phyloP scores from a whole-genome alignment of 2,888 invertebrate species.

The Asteroscopus sphinx region DNA sequence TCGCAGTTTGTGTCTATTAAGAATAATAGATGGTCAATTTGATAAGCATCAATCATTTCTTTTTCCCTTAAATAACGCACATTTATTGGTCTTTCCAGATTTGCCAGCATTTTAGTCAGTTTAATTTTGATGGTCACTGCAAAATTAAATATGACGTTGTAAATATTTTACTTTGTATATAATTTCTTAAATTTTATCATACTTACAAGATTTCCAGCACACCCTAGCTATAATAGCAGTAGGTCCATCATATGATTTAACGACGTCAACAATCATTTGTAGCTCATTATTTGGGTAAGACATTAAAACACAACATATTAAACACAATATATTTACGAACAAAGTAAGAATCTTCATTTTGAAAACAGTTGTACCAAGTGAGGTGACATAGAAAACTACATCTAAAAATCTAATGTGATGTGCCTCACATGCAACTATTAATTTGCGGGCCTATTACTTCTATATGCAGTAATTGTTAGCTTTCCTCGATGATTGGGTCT shows the following conservation, averaged over 20 bases:
- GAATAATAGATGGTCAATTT: slow-evolving; percentile 37
- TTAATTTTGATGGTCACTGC: slow-evolving; percentile 54
- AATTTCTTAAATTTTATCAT: background rate
- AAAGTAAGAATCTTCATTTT: slow-evolving; percentile 39
- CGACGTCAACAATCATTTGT: slow-evolving; percentile 69
- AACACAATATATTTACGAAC: slow-evolving; percentile 33
- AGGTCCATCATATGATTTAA: slow-evolving; percentile 67
- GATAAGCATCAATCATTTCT: slow-evolving; percentile 24
- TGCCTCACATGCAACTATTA: slow-evolving; percentile 12
- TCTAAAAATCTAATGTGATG: slow-evolving; percentile 5
- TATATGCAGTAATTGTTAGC: slow-evolving; percentile 28
- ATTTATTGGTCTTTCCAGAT: slow-evolving; percentile 46
- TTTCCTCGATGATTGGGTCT: slow-evolving; percentile 44
- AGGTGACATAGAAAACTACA: slow-evolving; percentile 8
- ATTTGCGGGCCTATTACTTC: slow-evolving; percentile 28
- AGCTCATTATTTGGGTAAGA: slow-evolving; percentile 49
- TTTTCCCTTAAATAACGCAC: slow-evolving; percentile 55
- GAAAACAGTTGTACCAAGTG: background rate
- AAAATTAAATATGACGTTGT: slow-evolving; percentile 1
- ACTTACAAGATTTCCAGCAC: slow-evolving; percentile 73
- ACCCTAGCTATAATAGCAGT: slow-evolving; percentile 67
- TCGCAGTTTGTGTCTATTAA: slow-evolving; percentile 54
- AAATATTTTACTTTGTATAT: background rate
- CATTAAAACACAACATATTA: slow-evolving; percentile 41
- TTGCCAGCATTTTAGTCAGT: slow-evolving; percentile 56